A percentile compares a stretch with the other conserved stretches of the same genome.
These are phyloP conservation scores for Apamea crenata DNA, from an alignment of 2,888 invertebrate species.

Conservation along the genomic window DNA sequence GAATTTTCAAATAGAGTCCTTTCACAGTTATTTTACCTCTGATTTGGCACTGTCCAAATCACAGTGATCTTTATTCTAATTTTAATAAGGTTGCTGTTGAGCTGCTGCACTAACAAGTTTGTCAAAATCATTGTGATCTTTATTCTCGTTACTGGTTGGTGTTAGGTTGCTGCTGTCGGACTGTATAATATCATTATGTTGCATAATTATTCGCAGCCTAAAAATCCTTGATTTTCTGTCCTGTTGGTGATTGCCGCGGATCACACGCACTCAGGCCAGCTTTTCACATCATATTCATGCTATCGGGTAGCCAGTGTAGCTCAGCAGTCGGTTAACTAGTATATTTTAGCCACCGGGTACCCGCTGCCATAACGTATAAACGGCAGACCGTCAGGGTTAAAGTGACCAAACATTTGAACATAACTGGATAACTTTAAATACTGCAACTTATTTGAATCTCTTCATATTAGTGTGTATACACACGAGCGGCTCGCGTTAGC, in stretches of 20 bases:
- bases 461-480: not conserved
- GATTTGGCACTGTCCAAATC: no score
- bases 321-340: not conserved
- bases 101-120: no score
- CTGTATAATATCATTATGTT: not conserved
- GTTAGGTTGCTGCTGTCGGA: no score
- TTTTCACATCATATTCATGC: not conserved
- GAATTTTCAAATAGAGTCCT: no score
- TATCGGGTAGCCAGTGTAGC: not conserved
- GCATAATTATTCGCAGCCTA: not conserved
- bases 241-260: not conserved
- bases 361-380: not conserved
- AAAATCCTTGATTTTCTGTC: not conserved
- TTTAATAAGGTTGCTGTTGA: no score
- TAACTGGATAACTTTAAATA: not conserved
- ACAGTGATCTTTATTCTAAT: no score
- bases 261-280: not conserved
- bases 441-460: not conserved
- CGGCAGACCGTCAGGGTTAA: not conserved
- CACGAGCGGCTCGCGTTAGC: not conserved
- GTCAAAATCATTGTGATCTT: no score
- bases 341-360: not conserved
- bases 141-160: no score
- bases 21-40: no score
- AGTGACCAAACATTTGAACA: not conserved